A percentile compares a stretch with the other conserved stretches of the same genome.
phyloP scores from a whole-genome alignment of 2,113 vertebrate genomes.

The Mustela lutreola region DNA sequence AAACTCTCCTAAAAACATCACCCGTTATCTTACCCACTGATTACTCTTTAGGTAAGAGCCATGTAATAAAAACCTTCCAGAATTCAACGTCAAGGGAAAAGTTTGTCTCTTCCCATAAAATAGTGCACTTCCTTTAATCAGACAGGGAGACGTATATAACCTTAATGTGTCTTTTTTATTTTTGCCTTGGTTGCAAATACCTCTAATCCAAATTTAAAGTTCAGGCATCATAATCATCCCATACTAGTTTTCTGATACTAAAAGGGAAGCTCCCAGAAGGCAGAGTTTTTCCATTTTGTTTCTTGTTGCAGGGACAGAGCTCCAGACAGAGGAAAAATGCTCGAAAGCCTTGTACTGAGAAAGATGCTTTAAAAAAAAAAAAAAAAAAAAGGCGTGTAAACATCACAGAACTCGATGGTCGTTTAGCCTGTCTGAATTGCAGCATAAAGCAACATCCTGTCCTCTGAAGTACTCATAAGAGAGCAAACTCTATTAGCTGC shows the following conservation, averaged over 20 bases:
- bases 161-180: not conserved
- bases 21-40: not conserved
- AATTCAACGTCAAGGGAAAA: conserved; percentile 40
- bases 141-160: conserved; percentile 2
- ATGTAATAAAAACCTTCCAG: not conserved
- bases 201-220: conserved; percentile 44
- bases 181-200: conserved; percentile 17
- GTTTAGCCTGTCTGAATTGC: conserved; percentile 7
- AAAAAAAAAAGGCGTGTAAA: not conserved
- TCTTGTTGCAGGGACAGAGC: not conserved
- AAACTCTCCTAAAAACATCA: conserved; percentile 25
- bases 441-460: not conserved
- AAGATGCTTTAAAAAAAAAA: not conserved
- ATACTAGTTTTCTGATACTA: not conserved
- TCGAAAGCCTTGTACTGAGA: not conserved
- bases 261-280: not conserved
- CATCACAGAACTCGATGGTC: not conserved
- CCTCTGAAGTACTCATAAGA: conserved; percentile 57
- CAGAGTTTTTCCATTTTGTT: conserved; percentile 25
- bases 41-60: conserved; percentile 46
- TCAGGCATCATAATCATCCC: not conserved
- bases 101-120: conserved; percentile 27
- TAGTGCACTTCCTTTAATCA: conserved; percentile 20
- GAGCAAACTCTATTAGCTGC: not conserved
- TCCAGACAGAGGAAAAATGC: not conserved